phyloP scores from a whole-genome alignment of 2,113 vertebrate species.

The Haliaeetus leucogaster region DNA sequence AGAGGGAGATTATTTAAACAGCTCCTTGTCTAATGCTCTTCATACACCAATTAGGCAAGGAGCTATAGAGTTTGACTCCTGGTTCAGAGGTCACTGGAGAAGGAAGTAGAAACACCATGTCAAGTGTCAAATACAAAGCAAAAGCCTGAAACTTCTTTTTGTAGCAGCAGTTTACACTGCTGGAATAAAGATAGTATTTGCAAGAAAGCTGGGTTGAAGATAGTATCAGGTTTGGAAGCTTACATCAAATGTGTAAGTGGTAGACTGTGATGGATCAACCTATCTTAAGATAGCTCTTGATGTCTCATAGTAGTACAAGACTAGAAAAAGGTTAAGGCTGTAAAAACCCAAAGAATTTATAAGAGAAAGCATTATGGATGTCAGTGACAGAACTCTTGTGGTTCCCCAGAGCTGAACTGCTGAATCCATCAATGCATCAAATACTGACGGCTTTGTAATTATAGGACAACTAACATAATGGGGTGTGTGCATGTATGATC shows the following conservation, averaged over 20 bases:
- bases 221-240: not conserved
- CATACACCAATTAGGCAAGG: not conserved
- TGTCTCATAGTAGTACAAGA: not conserved
- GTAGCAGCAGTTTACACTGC: not conserved
- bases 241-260: not conserved
- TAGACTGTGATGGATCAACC: not conserved
- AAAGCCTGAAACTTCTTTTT: not conserved
- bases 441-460: not conserved
- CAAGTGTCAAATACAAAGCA: not conserved
- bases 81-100: not conserved
- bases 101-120: not conserved
- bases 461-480: not conserved
- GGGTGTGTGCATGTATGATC: not conserved
- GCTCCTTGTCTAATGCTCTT: not conserved
- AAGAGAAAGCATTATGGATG: not conserved
- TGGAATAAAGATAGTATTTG: not conserved
- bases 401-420: not conserved
- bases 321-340: not conserved
- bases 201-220: not conserved
- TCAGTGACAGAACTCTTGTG: not conserved
- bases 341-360: not conserved
- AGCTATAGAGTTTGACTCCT: not conserved
- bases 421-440: not conserved
- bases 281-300: not conserved
- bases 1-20: not conserved